Evolutionary conservation across 2,797 vertebrate species (phyloP).

Genomic region (Lepilemur ruficaudatus): DNA sequence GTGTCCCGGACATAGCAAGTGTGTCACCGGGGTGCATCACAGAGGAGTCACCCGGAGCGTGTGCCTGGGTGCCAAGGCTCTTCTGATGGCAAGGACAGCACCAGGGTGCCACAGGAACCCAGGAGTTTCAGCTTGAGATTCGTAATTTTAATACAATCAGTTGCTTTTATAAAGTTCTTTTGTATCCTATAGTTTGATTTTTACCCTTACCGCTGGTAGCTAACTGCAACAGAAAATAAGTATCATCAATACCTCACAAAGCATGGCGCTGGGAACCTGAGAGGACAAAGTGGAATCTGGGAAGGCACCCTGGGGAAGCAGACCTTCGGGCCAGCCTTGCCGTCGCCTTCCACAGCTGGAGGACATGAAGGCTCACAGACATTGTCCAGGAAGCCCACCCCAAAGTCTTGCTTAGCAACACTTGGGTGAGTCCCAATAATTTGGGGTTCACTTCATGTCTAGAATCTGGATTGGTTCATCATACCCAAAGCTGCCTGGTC

Average conservation of each 20-base stretch:
- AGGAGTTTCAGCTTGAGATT: neutral
- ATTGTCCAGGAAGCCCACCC: neutral
- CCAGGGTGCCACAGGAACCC: fast-evolving
- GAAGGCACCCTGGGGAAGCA: fast-evolving
- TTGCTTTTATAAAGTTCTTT: neutral
- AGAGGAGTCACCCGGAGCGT: fast-evolving
- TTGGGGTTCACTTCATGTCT: neutral
- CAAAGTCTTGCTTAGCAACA: neutral
- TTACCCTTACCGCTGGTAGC: neutral
- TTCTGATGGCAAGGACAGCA: fast-evolving
- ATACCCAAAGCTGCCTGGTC: too few relatives aligned
- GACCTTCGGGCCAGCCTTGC: too few relatives aligned
- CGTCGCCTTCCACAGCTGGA: fast-evolving
- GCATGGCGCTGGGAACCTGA: fast-evolving
- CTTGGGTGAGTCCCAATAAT: neutral
- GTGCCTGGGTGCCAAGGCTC: fast-evolving
- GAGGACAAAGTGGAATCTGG: neutral
- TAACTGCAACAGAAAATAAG: neutral
- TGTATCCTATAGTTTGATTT: neutral
- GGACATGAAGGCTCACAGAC: neutral
- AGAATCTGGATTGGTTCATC: neutral
- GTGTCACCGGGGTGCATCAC: neutral
- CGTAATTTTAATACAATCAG: fast-evolving
- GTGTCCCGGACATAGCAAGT: constrained; percentile 32
- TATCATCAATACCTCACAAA: neutral